phyloP scores from a whole-genome alignment of 64 coral and sea anemone genomes.

The Porites lutea region DNA sequence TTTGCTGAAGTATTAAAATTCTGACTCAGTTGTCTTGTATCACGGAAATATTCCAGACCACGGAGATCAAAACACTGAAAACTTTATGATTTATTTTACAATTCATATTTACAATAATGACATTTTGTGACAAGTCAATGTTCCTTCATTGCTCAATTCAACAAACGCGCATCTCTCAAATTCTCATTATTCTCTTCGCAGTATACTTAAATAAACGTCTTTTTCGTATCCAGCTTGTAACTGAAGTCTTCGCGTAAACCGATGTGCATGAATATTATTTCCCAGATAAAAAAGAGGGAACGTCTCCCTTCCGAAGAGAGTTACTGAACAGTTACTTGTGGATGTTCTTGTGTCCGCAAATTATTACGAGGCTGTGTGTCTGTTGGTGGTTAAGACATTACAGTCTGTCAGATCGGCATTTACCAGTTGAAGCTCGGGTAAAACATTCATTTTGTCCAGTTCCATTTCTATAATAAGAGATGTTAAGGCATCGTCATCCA shows the following conservation, averaged over 20 bases:
- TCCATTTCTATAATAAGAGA: conserved; percentile 42
- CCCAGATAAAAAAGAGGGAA: background rate
- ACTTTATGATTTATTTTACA: conserved; percentile 34
- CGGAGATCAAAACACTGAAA: background rate
- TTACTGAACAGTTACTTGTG: background rate
- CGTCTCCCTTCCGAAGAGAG: background rate
- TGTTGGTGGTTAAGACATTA: background rate
- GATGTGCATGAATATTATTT: background rate
- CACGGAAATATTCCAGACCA: conserved; percentile 1
- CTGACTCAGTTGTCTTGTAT: background rate
- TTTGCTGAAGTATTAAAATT: background rate
- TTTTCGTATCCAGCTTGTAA: no score
- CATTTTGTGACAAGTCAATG: background rate
- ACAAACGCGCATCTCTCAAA: background rate
- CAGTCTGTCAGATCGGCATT: conserved; percentile 44
- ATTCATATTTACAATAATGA: conserved; percentile 43
- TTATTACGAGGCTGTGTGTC: background rate
- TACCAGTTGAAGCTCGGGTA: conserved; percentile 25
- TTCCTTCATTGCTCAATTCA: background rate
- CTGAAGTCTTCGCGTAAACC: no score
- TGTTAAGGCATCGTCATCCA: conserved; percentile 39
- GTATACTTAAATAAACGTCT: no score
- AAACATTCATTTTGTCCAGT: conserved; percentile 41
- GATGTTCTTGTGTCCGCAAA: background rate
- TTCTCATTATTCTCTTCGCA: background rate